phyloP scores from a whole-genome alignment of 2,113 vertebrate genomes.

The Dasyurus viverrinus region DNA sequence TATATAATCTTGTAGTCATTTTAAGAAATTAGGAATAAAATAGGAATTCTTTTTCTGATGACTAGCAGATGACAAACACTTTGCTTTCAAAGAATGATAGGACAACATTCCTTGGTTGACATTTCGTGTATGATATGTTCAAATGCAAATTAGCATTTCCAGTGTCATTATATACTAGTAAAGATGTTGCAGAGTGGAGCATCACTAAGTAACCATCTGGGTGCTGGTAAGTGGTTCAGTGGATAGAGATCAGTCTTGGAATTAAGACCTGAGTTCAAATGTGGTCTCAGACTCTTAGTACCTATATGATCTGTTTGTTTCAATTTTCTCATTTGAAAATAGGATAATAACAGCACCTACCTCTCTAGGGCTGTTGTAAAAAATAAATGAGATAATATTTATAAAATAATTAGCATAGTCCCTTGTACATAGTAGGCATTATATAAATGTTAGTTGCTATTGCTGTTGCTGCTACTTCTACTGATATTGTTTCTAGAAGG shows the following conservation, averaged over 20 bases:
- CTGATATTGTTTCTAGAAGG: neutral
- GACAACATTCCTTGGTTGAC: neutral
- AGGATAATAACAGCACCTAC: neutral
- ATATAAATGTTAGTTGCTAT: neutral
- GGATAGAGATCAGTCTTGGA: too few relatives aligned
- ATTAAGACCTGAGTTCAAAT: neutral
- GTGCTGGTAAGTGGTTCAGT: neutral
- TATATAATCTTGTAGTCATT: neutral
- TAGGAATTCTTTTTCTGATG: neutral
- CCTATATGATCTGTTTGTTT: too few relatives aligned
- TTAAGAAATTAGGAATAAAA: neutral
- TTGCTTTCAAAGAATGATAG: neutral
- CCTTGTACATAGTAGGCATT: neutral
- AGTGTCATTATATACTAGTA: neutral
- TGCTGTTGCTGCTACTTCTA: too few relatives aligned
- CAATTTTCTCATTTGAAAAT: neutral
- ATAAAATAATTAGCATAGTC: neutral
- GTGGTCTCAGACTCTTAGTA: neutral
- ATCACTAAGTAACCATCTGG: neutral
- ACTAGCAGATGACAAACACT: neutral
- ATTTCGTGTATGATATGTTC: neutral
- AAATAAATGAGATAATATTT: neutral
- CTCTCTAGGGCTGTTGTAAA: neutral
- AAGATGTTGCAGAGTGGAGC: neutral
- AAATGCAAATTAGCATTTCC: neutral